Base-by-base conservation (phyloP, 37 sponge, comb jelly and placozoan species). In the Ephydatia muelleri region DNA sequence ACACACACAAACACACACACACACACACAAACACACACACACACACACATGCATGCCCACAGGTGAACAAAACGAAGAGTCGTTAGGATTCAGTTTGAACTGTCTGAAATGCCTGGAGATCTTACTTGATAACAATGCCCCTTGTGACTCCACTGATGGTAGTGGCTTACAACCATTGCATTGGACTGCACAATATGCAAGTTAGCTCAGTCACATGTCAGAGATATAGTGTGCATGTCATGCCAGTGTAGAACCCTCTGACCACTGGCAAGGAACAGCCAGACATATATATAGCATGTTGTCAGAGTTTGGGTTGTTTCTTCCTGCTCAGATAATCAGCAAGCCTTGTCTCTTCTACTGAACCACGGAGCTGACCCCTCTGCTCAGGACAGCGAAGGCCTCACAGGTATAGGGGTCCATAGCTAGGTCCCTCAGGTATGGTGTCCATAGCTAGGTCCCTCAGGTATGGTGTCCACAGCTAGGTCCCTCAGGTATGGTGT, bases 321-420 rank as follows among this genome's bases (percentile, higher is more conserved):
- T n/a, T n/a, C n/a, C n/a, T n/a, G n/a, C n/a, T n/a, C 33, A 92
- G 92, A 92, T 75, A 92, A 92, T 74, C 33, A 76, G 32, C 38
- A 25, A 23, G 88, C 85, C 65, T 66, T 84, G 29, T 70, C 79
- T 27, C 34, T 87, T 2, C 73, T 94, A 57, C n/a, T 94, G 57
- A 57, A 65, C 9, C 49, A 84, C 23, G 94, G 94, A 27, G 82
- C 91, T 33, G 91, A 94, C 75, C 88, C 91, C 16, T 82, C 85
- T 66, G 80, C 85, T 22, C 70, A 85, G 79, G 83, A 84, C 73
- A 68, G 31, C 26, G 84, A 83, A 26, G 88, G 84, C 12, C 49
- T 85, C 35, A 87, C 88, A 36, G 79, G 91, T 91, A 75, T 19
- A 31, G 38, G 65, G n/a, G n/a, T n/a, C n/a, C n/a, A n/a, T n/a